Percentiles rank a stretch among this genome's conserved stretches.
phyloP scores from a whole-genome alignment of 2,113 vertebrate genomes.

The Sceloporus undulatus region DNA sequence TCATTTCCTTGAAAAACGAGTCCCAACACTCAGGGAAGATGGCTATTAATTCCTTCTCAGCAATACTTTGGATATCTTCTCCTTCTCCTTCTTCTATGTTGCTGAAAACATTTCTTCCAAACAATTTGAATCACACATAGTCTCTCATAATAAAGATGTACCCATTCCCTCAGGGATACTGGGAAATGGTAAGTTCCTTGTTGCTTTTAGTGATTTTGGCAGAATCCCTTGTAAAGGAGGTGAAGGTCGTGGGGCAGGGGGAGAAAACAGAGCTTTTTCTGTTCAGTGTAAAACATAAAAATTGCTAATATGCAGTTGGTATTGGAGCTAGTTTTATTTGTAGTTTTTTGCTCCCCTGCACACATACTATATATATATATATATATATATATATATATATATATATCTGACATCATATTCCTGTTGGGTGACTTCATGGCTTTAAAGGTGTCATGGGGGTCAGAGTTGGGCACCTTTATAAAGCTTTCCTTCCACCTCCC shows the following conservation, averaged over 20 bases:
- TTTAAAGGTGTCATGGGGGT: conserved; percentile 60
- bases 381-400: conserved; percentile 66
- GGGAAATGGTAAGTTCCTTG: conserved; percentile 56
- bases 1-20: conserved; percentile 56
- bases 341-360: neutral
- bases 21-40: conserved; percentile 55
- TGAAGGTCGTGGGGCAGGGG: conserved; percentile 55
- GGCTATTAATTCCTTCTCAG: neutral
- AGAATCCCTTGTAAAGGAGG: conserved; percentile 67
- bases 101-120: neutral
- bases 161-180: conserved; percentile 65
- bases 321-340: conserved; percentile 70
- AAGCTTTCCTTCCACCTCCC: too few relatives aligned
- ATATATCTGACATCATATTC: conserved; percentile 76
- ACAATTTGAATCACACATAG: conserved; percentile 75
- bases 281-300: conserved; percentile 70
- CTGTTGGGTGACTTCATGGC: conserved; percentile 69
- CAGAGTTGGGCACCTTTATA: neutral
- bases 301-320: conserved; percentile 57
- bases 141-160: conserved; percentile 72
- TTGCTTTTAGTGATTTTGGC: conserved; percentile 64
- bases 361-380: neutral
- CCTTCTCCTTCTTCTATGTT: neutral
- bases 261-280: conserved; percentile 76
- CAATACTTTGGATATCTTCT: neutral